phyloP scores from a whole-genome alignment of 1,140 invertebrate genomes.

The Drosophila ercepeae region DNA sequence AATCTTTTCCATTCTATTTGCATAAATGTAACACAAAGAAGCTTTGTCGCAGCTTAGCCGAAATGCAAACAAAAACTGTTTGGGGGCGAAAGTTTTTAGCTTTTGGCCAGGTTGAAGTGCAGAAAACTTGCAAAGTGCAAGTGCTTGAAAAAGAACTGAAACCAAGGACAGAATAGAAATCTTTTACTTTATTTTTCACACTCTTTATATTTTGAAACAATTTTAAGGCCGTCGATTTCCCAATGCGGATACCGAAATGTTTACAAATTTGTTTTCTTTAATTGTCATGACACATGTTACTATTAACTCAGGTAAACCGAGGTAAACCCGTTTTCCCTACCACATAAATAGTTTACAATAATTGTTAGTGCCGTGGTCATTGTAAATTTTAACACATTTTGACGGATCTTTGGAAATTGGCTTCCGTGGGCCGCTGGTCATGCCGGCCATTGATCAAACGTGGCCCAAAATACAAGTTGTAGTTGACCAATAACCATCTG shows the following conservation, averaged over 20 bases:
- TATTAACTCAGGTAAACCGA: neutral
- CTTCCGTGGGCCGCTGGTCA: constrained; percentile 26
- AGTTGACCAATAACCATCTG: constrained; percentile 27
- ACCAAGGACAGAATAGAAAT: constrained; percentile 18
- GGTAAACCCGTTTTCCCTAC: constrained; percentile 31
- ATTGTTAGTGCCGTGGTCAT: constrained; percentile 32
- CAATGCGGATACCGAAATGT: constrained; percentile 5
- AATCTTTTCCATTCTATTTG: constrained; percentile 49
- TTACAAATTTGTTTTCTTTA: neutral
- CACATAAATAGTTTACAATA: constrained; percentile 45
- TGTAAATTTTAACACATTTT: constrained; percentile 44
- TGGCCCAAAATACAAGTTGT: constrained; percentile 31
- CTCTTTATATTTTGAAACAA: neutral
- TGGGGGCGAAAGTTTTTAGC: constrained; percentile 18
- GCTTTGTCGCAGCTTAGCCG: constrained; percentile 7
- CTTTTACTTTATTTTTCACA: neutral
- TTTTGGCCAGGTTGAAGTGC: constrained; percentile 20
- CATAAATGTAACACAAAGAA: constrained; percentile 30
- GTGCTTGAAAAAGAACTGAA: constrained; percentile 26
- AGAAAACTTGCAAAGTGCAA: constrained; percentile 35
- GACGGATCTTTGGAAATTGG: constrained; percentile 39
- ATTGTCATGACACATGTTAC: constrained; percentile 21
- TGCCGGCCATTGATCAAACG: constrained; percentile 33
- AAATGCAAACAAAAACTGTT: constrained; percentile 25
- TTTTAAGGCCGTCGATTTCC: constrained; percentile 15